Percentiles rank a stretch among this genome's conserved stretches.
Evolutionary conservation across 2,888 invertebrate species (phyloP).

Genomic region (Lampropteryx suffumata): DNA sequence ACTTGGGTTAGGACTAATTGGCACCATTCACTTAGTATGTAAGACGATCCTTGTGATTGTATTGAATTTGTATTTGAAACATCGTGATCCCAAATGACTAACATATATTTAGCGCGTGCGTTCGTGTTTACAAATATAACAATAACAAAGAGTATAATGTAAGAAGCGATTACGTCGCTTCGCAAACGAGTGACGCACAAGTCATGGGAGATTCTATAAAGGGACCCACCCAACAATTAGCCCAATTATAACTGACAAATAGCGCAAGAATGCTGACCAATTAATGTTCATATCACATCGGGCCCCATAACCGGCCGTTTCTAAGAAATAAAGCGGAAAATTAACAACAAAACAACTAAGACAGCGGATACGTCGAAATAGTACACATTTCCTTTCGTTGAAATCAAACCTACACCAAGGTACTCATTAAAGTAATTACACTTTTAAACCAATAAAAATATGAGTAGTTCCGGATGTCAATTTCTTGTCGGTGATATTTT

Average conservation of each 20-base stretch:
- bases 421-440: slow-evolving; percentile 48
- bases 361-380: slow-evolving; percentile 47
- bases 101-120: background rate
- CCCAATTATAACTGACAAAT: slow-evolving; percentile 61
- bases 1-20: no score
- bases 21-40: no score
- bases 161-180: slow-evolving; percentile 31
- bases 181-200: slow-evolving; percentile 42
- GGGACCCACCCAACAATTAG: slow-evolving; percentile 67
- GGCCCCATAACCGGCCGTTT: slow-evolving; percentile 39
- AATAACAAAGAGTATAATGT: slow-evolving; percentile 32
- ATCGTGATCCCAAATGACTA: slow-evolving; percentile 1
- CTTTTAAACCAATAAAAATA: slow-evolving; percentile 51
- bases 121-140: slow-evolving; percentile 24
- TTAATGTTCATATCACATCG: slow-evolving; percentile 42
- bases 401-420: slow-evolving; percentile 43
- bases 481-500: slow-evolving; percentile 64
- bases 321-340: slow-evolving; percentile 43
- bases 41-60: no score
- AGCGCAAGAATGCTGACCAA: slow-evolving; percentile 44
- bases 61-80: background rate
- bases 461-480: slow-evolving; percentile 69
- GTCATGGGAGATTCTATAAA: slow-evolving; percentile 55
- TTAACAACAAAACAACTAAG: slow-evolving; percentile 38
- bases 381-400: slow-evolving; percentile 46